Base-by-base conservation (phyloP, 2,888 invertebrate species). In the Pachycephus smyrnensis region DNA sequence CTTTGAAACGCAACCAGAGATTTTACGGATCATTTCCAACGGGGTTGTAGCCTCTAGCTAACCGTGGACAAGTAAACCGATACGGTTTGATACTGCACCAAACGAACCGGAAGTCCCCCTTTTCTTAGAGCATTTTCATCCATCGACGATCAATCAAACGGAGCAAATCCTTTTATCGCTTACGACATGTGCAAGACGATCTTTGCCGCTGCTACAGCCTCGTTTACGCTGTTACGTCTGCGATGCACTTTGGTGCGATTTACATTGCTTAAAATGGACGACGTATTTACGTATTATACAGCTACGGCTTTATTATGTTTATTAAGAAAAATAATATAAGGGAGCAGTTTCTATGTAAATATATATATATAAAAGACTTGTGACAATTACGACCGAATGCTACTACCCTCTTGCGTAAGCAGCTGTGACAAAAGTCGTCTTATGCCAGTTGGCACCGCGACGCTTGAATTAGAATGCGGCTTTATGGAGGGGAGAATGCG, bases 401-500 rank as follows among this genome's bases (percentile, higher is more conserved):
- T 6, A 23, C 6, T 55, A 55, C 55, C 23, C 15, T 55, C 55
- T 23, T 23, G 55, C 55, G 55, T 23, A 55, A 23, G 55, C 23
- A 23, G 55, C 23, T 23, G 2, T 9, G 55, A 55, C 55, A 55
- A 55, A 23, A 55, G 23, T 55, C 55, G 55, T 55, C 55, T 55
- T 55, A 55, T 23, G 23, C 55, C 23, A 2, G 23, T 23, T 55
- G 55, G 23, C 55, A 23, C 23, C 9, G 55, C 55, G 55, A 23
- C 23, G 55, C 9, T 55, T 9, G 55, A 55, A 55, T 55, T 55
- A 55, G 55, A 55, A 55, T 55, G 55, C 55, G 55, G 23, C 23
- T 55, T 55, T 55, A 85, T 86, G 87, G 87, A 82, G 86, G 80
- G 86, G 85, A 85, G 87, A 87, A 88, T 88, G 84, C 86, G 86